phyloP scores from a whole-genome alignment of 2,113 vertebrate genomes.

The Orientallactaga bullata region DNA sequence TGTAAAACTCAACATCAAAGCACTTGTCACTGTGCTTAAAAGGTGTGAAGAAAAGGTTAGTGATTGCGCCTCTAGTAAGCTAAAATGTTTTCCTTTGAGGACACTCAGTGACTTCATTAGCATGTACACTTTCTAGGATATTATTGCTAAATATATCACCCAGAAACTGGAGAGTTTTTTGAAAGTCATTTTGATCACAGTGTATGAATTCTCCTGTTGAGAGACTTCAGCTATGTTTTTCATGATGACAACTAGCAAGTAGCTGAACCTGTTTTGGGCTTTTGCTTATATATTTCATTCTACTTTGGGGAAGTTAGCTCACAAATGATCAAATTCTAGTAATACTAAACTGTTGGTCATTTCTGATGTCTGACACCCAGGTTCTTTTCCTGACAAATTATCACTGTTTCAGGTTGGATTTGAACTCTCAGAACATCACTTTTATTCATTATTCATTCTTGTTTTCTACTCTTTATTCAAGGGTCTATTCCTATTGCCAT shows the following conservation, averaged over 20 bases:
- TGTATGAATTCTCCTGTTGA: slow-evolving; percentile 8
- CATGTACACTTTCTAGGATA: slow-evolving; percentile 27
- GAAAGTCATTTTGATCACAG: slow-evolving; percentile 17
- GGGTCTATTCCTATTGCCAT: slow-evolving; percentile 76
- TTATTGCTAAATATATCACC: slow-evolving; percentile 31
- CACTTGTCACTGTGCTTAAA: not conserved
- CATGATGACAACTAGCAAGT: slow-evolving; percentile 20
- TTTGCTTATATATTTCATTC: slow-evolving; percentile 65
- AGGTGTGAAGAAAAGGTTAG: not conserved
- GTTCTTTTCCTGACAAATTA: not conserved
- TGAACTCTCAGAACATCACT: slow-evolving; percentile 65
- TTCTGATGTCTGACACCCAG: slow-evolving; percentile 51
- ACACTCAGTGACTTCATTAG: not conserved
- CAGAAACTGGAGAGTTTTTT: not conserved
- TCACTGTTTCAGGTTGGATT: slow-evolving; percentile 57
- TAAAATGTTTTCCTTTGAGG: slow-evolving; percentile 9
- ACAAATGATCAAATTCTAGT: slow-evolving; percentile 53
- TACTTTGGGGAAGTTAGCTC: slow-evolving; percentile 62
- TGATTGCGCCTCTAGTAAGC: slow-evolving; percentile 1
- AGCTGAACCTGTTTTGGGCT: slow-evolving; percentile 68
- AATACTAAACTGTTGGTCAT: slow-evolving; percentile 58
- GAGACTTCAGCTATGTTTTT: slow-evolving; percentile 36
- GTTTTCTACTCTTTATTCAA: slow-evolving; percentile 61
- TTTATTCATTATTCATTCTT: slow-evolving; percentile 77
- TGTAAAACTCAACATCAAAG: not conserved